phyloP scores from a whole-genome alignment of 2,888 invertebrate genomes.

The Oconnorella tubifera region DNA sequence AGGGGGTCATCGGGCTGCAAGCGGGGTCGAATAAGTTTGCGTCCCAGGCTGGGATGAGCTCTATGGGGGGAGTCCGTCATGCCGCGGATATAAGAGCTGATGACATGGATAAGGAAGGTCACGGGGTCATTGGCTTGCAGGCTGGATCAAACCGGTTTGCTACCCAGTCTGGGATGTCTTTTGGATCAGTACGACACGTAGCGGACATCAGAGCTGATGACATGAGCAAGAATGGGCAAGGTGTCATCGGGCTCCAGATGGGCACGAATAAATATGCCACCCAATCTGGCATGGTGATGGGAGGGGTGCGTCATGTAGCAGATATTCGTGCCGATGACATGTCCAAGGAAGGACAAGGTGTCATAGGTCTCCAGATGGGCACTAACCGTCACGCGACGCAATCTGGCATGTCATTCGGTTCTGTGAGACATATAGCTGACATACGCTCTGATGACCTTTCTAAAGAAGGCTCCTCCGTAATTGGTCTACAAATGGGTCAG shows the following conservation, averaged over 20 bases:
- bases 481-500: conserved; percentile 41
- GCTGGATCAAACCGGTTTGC: conserved; percentile 51
- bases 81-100: conserved; percentile 40
- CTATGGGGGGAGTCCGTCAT: conserved; percentile 46
- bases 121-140: conserved; percentile 45
- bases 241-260: conserved; percentile 47
- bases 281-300: conserved; percentile 51
- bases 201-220: conserved; percentile 37
- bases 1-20: conserved; percentile 49
- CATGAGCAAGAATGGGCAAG: conserved; percentile 12
- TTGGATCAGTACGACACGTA: conserved; percentile 46
- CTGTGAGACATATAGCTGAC: conserved; percentile 48
- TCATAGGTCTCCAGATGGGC: conserved; percentile 51
- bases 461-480: conserved; percentile 35
- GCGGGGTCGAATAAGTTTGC: conserved; percentile 36
- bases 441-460: conserved; percentile 46
- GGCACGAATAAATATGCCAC: conserved; percentile 51
- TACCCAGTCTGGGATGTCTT: conserved; percentile 49
- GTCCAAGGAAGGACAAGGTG: conserved; percentile 40
- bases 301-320: conserved; percentile 46
- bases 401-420: conserved; percentile 47
- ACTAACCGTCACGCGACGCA: conserved; percentile 50
- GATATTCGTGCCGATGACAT: conserved; percentile 49
- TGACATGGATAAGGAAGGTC: conserved; percentile 15
- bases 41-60: conserved; percentile 45